Evolutionary conservation across 2,888 invertebrate genomes (phyloP), one percentile per base, ranked within the genome.

Genomic region (Boloria selene): DNA sequence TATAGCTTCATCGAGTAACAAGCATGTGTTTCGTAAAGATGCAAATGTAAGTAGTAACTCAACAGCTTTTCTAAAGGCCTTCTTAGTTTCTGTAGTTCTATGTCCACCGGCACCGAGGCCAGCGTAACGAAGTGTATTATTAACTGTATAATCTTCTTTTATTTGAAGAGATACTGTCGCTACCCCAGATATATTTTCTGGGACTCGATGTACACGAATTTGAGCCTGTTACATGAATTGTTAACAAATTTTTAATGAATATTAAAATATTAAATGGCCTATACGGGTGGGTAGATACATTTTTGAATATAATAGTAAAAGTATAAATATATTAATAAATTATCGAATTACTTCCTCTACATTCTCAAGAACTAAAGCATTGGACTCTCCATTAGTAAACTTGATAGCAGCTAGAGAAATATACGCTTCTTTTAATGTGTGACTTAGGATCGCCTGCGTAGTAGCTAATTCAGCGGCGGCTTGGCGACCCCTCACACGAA

Each of bases 11-110:
- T 90, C 88, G 45, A 92, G 73, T 49, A 88, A 72, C 26, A 86
- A 75, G 65, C 92, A 92, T 22, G 84, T 88, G 65, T 87, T 88
- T 59, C 90, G 82, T 69, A 92, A 82, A 0, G 93, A 92, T 0
- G 93, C 93, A 52, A 93, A 93, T 74, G 91, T 92, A 53, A 94
- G 88, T 0, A 93, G 79, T 7, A 90, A 83, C 51, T 79, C 76
- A 1, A 88, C 75, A 49, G 81, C 93, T 73, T 84, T 86, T 74
- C 83, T 80, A 76, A 90, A 93, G 22, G 83, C 88, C 73, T 80
- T 89, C 75, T 85, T 93, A 47, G 85, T 86, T 73, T 88, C 90
- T 17, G 77, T 78, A 1, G 85, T 93, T 74, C 86, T 90, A 68
- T 86, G 93, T 1, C 86, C 93, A 6, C 87, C 93, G 1, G 86